phyloP scores from a whole-genome alignment of 2,797 vertebrate species.

The Atherinosoma microstoma region DNA sequence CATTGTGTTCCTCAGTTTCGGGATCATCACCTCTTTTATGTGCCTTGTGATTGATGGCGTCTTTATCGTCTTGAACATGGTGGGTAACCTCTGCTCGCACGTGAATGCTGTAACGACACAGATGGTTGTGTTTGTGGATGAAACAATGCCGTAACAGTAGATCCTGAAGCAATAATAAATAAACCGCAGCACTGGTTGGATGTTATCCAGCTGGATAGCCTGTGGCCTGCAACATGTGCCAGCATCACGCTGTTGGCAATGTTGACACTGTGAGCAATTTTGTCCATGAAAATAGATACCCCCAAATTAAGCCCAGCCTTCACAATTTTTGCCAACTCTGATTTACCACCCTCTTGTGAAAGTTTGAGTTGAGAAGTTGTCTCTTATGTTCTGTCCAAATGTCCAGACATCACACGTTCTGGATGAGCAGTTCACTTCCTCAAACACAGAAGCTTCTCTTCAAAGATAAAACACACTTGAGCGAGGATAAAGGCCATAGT shows the following conservation, averaged over 20 bases:
- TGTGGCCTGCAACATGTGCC: background rate
- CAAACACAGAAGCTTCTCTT: background rate
- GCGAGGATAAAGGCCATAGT: background rate
- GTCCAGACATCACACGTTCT: background rate
- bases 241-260: background rate
- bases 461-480: background rate
- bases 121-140: background rate
- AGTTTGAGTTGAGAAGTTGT: background rate
- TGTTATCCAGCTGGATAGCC: conserved; percentile 8
- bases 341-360: background rate
- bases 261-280: conserved; percentile 3
- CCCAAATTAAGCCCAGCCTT: conserved; percentile 2
- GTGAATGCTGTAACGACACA: background rate
- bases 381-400: background rate
- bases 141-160: conserved; percentile 11
- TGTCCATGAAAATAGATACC: conserved; percentile 11
- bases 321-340: background rate
- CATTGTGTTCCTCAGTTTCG: conserved; percentile 81
- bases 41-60: conserved; percentile 79
- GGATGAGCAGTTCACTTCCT: background rate
- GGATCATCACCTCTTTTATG: conserved; percentile 74
- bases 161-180: background rate
- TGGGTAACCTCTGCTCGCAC: conserved; percentile 56
- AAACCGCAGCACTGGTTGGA: background rate
- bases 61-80: conserved; percentile 75